Evolutionary conservation across 2,888 invertebrate genomes (phyloP), one percentile per base, ranked within the genome.

Genomic region (Dicranocentrus wangi): DNA sequence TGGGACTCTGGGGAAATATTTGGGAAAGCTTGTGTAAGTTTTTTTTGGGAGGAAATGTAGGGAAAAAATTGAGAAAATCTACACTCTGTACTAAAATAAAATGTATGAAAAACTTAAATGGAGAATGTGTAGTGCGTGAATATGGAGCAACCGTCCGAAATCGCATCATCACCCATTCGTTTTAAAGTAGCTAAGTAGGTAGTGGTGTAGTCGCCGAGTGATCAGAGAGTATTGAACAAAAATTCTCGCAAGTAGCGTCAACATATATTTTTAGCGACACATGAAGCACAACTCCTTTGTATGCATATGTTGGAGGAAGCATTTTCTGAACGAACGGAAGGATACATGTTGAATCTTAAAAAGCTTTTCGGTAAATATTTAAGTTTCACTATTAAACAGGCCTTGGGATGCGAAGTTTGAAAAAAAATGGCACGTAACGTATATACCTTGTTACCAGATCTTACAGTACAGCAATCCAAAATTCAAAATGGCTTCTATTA

Each of bases 221-320:
- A 55, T 69, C 69, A 55, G 32, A 25, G 60, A 58, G 60, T 60
- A 71, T 71, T 42, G 71, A 60, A 43, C 63, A 65, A 71, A 78
- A 78, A 55, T 71, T 58, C 25, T 78, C 21, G 55, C 32, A 71
- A 70, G 42, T 65, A 78, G 58, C 65, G 72, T 66, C 60, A 68
- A 79, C 66, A 65, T 79, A 79, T 79, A 79, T 79, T 79, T 79
- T 79, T 79, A 79, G 79, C 65, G 79, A 72, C 65, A 78, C 55
- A 43, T 23, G 25, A 51, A 42, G 21, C 55, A 23, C 58, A 19
- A 60, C 60, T 8, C 10, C 60, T 71, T 15, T 23, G 27, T 60
- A 3, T 79, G 71, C 72, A 66, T 55, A 43, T 79, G 71, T 13
- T 79, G 32, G 23, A 27, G 60, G 32, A 66, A 58, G 65, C 42